These are phyloP conservation scores for Ptychadena robeensis DNA, from an alignment of 2,797 vertebrate species.

Conservation along the genomic window DNA sequence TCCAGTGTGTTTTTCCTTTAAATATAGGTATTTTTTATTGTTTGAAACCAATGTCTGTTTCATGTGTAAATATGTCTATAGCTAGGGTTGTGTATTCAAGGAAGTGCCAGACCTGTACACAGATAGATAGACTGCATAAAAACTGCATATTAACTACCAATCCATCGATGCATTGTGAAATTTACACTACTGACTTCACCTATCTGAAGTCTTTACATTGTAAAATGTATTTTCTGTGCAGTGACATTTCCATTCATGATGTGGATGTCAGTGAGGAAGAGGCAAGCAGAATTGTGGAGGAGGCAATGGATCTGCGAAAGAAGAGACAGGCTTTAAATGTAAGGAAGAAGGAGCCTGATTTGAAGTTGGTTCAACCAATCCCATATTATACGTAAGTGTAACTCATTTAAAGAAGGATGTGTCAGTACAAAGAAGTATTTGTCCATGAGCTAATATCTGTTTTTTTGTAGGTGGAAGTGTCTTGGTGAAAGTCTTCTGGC, in stretches of 20 bases:
- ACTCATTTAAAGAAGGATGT: not conserved
- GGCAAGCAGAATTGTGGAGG: constrained; percentile 81
- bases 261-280: constrained; percentile 87
- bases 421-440: not conserved
- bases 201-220: too few relatives aligned
- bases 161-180: too few relatives aligned
- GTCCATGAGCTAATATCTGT: not conserved
- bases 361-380: constrained; percentile 86
- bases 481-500: constrained; percentile 90
- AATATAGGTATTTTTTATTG: too few relatives aligned
- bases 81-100: too few relatives aligned
- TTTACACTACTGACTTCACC: too few relatives aligned
- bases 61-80: too few relatives aligned
- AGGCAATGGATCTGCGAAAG: constrained; percentile 86
- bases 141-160: too few relatives aligned
- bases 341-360: constrained; percentile 82
- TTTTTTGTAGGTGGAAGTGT: constrained; percentile 87
- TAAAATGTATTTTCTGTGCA: constrained; percentile 62
- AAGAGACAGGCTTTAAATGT: constrained; percentile 83
- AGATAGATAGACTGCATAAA: too few relatives aligned
- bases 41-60: too few relatives aligned
- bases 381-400: constrained; percentile 84
- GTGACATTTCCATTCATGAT: constrained; percentile 88
- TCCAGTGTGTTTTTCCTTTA: too few relatives aligned
- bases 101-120: too few relatives aligned